Percentiles rank a stretch among this genome's conserved stretches.
These are phyloP conservation scores for Drosophila picticornis DNA, from an alignment of 2,888 invertebrate species.

Conservation along the genomic window DNA sequence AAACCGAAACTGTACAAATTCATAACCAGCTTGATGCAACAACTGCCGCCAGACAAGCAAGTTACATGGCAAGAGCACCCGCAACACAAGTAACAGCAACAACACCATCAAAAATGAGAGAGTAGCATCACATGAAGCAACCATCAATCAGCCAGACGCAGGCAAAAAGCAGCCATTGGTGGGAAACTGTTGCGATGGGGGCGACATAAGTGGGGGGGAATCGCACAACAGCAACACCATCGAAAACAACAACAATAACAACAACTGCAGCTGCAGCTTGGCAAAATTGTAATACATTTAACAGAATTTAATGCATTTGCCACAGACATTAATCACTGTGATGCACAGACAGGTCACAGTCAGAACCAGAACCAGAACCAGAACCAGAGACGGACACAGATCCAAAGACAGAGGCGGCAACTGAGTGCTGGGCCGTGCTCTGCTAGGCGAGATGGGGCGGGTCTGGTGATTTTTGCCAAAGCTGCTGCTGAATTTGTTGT, in stretches of 20 bases:
- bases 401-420: conserved; percentile 17
- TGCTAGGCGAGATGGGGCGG: conserved; percentile 16
- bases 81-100: conserved; percentile 16
- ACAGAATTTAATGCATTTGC: conserved; percentile 85
- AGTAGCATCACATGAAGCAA: conserved; percentile 59
- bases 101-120: conserved; percentile 15
- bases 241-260: conserved; percentile 18
- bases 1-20: conserved; percentile 67
- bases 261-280: conserved; percentile 57
- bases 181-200: conserved; percentile 60
- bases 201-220: neutral
- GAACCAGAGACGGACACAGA: conserved; percentile 22
- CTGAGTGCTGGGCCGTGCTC: neutral
- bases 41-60: conserved; percentile 48
- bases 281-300: conserved; percentile 85
- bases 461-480: conserved; percentile 74
- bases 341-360: conserved; percentile 76
- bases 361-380: conserved; percentile 45
- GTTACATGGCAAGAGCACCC: conserved; percentile 22
- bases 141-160: conserved; percentile 76
- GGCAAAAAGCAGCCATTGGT: conserved; percentile 67
- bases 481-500: conserved; percentile 49
- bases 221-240: conserved; percentile 7
- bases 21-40: conserved; percentile 60
- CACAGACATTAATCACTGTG: conserved; percentile 85